Evolutionary conservation across 2,113 vertebrate genomes (phyloP).

Genomic region (Pipra filicauda): DNA sequence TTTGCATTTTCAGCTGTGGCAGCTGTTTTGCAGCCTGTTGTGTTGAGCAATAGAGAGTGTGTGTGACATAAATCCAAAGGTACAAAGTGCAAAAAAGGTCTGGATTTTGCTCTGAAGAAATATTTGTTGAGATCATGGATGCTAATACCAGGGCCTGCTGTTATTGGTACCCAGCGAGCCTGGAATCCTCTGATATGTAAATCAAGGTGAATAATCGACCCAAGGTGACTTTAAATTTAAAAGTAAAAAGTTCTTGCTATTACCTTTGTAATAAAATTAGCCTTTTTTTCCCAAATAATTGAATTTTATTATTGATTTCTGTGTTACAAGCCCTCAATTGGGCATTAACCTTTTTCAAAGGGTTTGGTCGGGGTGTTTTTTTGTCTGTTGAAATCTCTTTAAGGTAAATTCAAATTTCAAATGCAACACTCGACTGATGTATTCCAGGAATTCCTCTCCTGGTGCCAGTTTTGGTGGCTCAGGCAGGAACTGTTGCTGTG

Average conservation of each 20-base stretch:
- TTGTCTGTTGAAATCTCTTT: neutral
- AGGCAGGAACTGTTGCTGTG: neutral
- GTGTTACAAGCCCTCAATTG: neutral
- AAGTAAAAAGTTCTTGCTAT: neutral
- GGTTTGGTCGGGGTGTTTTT: neutral
- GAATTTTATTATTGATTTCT: slow-evolving; percentile 27
- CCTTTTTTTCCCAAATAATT: neutral
- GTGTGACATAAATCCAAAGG: neutral
- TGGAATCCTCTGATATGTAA: neutral
- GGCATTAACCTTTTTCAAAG: slow-evolving; percentile 25
- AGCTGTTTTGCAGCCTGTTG: neutral
- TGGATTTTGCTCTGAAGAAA: neutral
- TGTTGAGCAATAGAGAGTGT: no score
- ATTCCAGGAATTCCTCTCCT: neutral
- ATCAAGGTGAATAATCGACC: neutral
- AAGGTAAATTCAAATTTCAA: neutral
- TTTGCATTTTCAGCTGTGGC: neutral
- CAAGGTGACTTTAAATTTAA: neutral
- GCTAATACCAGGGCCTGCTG: neutral
- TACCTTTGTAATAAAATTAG: slow-evolving; percentile 20
- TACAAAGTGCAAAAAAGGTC: neutral
- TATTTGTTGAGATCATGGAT: neutral
- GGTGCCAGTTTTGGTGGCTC: neutral
- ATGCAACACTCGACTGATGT: neutral
- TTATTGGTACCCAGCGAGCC: neutral